These are phyloP conservation scores for Cichladusa arquata DNA, from an alignment of 2,113 vertebrate genomes.

Conservation along the genomic window DNA sequence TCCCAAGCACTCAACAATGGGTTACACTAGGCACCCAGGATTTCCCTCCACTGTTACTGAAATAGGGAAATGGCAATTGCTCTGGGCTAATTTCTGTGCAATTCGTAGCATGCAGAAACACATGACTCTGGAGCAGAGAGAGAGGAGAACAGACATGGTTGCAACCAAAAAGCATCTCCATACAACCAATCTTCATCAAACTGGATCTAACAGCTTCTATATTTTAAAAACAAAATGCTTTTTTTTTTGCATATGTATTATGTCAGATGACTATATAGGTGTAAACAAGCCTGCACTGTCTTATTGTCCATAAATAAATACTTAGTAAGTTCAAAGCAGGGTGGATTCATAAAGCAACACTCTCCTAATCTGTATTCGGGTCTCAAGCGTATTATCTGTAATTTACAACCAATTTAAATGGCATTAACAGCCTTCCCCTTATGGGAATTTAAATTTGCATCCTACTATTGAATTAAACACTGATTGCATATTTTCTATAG, in stretches of 20 bases:
- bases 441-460: constrained; percentile 84
- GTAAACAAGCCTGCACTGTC: constrained; percentile 64
- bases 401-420: constrained; percentile 86
- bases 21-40: background rate
- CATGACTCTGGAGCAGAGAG: rapidly evolving
- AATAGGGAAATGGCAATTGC: background rate
- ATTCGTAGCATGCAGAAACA: background rate
- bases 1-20: background rate
- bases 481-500: constrained; percentile 82
- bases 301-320: constrained; percentile 72
- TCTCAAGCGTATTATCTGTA: constrained; percentile 83
- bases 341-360: constrained; percentile 74
- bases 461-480: constrained; percentile 81
- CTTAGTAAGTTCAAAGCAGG: constrained; percentile 66
- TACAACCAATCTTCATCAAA: background rate
- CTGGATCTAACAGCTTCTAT: background rate
- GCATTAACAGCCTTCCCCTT: constrained; percentile 80
- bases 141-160: background rate
- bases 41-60: background rate
- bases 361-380: constrained; percentile 79
- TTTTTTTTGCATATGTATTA: background rate
- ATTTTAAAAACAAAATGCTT: constrained; percentile 53
- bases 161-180: constrained; percentile 16
- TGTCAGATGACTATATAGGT: constrained; percentile 56
- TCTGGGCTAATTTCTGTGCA: background rate